Evolutionary conservation across 2,888 invertebrate genomes (phyloP), one percentile per base, ranked within the genome.

Genomic region (Lasioglossum villosulum): DNA sequence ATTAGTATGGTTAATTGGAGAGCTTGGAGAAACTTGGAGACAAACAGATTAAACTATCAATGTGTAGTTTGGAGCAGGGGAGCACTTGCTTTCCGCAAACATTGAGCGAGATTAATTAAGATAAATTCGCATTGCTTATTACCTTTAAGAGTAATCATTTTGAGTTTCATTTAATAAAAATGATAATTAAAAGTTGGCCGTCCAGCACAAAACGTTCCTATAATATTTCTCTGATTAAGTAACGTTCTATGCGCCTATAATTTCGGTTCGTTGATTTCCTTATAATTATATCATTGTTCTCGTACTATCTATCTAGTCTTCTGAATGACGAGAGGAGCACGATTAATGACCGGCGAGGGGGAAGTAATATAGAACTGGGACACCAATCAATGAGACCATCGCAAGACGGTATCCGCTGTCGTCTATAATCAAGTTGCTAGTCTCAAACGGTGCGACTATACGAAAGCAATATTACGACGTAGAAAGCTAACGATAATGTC

Each of bases 41-140:
- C 78, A 87, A 81, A 78, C 82, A 75, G 87, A 89, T 89, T 89
- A 89, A 85, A 80, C 75, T 72, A 84, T 81, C 78, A 74, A 81
- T 88, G 66, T 63, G 12, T 56, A 70, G 79, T 70, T 83, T 71
- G 52, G 74, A 52, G 27, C 14, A 52, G 52, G 59, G 59, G 82
- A 66, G 16, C 30, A 45, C 23, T 63, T 63, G 66, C 75, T 77
- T 59, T 66, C 30, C 63, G 42, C 56, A 59, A 80, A 78, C 72
- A 75, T 59, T 73, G 19, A 14, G 19, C 8, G 19, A 42, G 76
- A 76, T 76, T 76, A 82, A 76, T 82, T 68, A 5, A 12, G 8
- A 16, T 19, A 12, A 4, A 52, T 27, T 2, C 23, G 37, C 19
- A 71, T 68, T 27, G 68, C 66, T 56, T 27, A 16, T 10, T n/a